Conservation (phyloP, 2,888 invertebrate species). For the Thyatira batis region DNA sequence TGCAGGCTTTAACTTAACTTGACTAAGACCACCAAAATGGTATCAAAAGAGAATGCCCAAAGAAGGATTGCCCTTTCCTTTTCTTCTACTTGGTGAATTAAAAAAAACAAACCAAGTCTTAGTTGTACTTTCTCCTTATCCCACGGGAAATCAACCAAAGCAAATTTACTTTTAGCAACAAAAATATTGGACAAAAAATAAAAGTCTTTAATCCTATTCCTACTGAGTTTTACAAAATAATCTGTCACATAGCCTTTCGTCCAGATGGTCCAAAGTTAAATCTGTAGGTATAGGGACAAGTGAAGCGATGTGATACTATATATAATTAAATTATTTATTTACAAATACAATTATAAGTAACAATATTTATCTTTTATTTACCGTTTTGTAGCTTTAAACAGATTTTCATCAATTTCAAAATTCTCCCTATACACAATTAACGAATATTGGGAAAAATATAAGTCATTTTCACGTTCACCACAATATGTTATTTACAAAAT, state of each 20-base stretch:
- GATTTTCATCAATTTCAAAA: no score
- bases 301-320: no score
- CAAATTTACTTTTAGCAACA: conserved; percentile 33
- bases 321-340: no score
- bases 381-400: no score
- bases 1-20: no score
- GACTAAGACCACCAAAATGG: neutral
- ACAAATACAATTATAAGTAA: no score
- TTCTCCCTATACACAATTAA: no score
- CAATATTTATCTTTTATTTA: no score
- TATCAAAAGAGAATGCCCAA: neutral
- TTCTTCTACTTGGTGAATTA: neutral
- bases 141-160: conserved; percentile 52
- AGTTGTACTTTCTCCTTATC: conserved; percentile 40
- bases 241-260: conserved; percentile 12
- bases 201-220: conserved; percentile 42
- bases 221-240: conserved; percentile 53
- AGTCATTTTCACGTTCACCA: no score
- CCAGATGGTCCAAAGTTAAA: neutral
- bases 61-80: neutral
- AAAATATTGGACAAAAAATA: conserved; percentile 35
- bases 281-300: no score
- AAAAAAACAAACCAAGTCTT: neutral
- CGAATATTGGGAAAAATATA: no score
- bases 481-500: no score